Base-by-base conservation (phyloP, 2,888 invertebrate species). In the Cabera pusaria region DNA sequence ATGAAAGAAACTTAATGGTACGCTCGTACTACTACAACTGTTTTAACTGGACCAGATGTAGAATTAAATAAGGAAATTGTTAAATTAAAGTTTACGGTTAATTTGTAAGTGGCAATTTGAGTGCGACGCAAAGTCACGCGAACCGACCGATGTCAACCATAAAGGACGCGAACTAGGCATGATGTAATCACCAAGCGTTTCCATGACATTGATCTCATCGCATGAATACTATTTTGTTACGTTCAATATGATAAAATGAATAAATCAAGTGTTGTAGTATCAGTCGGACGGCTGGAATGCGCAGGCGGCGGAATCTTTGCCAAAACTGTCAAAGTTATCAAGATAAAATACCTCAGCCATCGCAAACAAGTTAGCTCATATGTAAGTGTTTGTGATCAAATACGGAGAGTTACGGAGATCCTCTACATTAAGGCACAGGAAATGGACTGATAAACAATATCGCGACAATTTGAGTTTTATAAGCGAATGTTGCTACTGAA, bases 281-380 rank as follows among this genome's bases (percentile, higher is more conserved):
- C n/a, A n/a, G n/a, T n/a, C n/a, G n/a, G n/a, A n/a, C n/a, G n/a
- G n/a, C n/a, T n/a, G n/a, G n/a, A n/a, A n/a, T n/a, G 27, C 10
- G 26, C 12, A 29, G 34, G 10, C 19, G 24, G 14, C 34, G 19
- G 16, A 27, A 49, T 59, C 39, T 44, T 58, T 57, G 56, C 56
- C 56, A 49, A 48, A 21, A 42, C 45, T 54, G 54, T 56, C 60
- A 62, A 49, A 49, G 25, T 26, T 37, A 32, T 51, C 44, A 43
- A 43, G 44, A 47, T 45, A 49, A 6, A 22, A 31, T 10, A 12
- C 8, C n/a, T n/a, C n/a, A n/a, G n/a, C n/a, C n/a, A n/a, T n/a
- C n/a, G n/a, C n/a, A n/a, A n/a, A n/a, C n/a, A n/a, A n/a, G n/a
- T n/a, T n/a, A n/a, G n/a, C 33, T 16, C 11, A 24, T 12, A 21